Evolutionary conservation across 1,140 invertebrate species (phyloP), one percentile per base, ranked within the genome.

Genomic region (Conus betulinus): DNA sequence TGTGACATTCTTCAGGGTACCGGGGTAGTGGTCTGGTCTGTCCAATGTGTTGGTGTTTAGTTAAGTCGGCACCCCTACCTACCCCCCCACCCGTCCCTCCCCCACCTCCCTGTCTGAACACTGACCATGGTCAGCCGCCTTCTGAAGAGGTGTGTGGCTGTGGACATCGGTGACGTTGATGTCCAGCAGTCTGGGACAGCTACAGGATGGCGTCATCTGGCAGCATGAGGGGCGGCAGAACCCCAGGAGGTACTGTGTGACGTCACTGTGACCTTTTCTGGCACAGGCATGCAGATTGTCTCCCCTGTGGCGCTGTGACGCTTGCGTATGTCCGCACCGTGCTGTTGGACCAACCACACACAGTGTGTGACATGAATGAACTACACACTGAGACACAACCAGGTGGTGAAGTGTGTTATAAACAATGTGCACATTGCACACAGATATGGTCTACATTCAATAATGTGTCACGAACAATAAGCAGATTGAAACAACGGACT

Each of bases 101-200:
- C 17, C 60, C 17, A 63, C 17, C 60, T 63, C 60, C 17, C 60
- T 63, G 7, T 11, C 53, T 85, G 4, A 8, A 6, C 20, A 67
- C 39, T 63, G 55, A 94, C 94, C 94, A 92, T 92, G 94, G 20
- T 94, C 93, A 39, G 93, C 93, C 39, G 93, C 93, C 52, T 93
- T 55, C 82, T 94, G 93, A 52, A 94, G 89, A 82, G 92, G 90
- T 23, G 94, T 94, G 89, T 91, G 93, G 39, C 91, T 90, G 52
- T 92, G 90, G 39, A 51, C 79, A 89, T 94, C 93, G 7, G 93
- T 55, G 53, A 91, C 91, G 90, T 94, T 94, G 57, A 94, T 91
- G 82, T 93, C 92, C 63, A 94, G 84, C n/a, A 87, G 87, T 39
- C 78, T 88, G 39, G 74, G 71, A 10, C 23, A 82, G 53, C 53